Evolutionary conservation across 2,113 vertebrate species (phyloP).

Genomic region (Pseudorasbora parva): DNA sequence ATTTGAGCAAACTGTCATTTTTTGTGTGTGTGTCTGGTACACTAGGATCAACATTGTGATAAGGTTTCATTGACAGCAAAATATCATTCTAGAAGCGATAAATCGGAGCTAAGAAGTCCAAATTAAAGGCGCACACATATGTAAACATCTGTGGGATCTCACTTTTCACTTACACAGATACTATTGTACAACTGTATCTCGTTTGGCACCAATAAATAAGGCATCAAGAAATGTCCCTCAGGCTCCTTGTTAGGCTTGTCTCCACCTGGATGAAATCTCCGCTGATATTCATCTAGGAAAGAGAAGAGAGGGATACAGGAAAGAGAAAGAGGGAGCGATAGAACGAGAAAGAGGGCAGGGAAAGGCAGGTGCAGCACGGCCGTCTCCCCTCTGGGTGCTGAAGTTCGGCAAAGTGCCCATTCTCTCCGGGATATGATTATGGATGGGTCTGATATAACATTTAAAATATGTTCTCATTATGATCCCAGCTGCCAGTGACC

Average conservation of each 20-base stretch:
- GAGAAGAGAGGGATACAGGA: neutral
- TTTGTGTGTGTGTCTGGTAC: neutral
- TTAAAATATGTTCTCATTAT: slow-evolving; percentile 63
- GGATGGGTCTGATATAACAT: slow-evolving; percentile 67
- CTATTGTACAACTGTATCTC: slow-evolving; percentile 16
- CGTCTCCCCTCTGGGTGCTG: slow-evolving; percentile 49
- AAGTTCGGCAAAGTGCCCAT: slow-evolving; percentile 56
- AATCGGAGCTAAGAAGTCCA: neutral
- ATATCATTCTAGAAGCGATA: neutral
- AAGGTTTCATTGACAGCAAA: neutral
- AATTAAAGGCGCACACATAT: neutral
- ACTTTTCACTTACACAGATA: slow-evolving; percentile 18
- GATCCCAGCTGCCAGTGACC: slow-evolving; percentile 65
- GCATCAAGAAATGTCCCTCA: slow-evolving; percentile 25
- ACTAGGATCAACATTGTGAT: neutral
- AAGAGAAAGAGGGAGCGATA: neutral
- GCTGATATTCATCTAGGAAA: slow-evolving; percentile 9
- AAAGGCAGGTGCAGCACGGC: slow-evolving; percentile 52
- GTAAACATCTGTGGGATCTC: slow-evolving; percentile 2
- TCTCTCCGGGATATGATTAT: slow-evolving; percentile 60
- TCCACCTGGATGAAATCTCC: slow-evolving; percentile 45
- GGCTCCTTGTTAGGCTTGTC: slow-evolving; percentile 45
- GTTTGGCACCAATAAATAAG: slow-evolving; percentile 30
- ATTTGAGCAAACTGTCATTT: too few species aligned
- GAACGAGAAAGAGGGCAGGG: neutral